These are phyloP conservation scores for Heteromyza rotundicornis DNA, from an alignment of 2,888 invertebrate species.

Conservation along the genomic window DNA sequence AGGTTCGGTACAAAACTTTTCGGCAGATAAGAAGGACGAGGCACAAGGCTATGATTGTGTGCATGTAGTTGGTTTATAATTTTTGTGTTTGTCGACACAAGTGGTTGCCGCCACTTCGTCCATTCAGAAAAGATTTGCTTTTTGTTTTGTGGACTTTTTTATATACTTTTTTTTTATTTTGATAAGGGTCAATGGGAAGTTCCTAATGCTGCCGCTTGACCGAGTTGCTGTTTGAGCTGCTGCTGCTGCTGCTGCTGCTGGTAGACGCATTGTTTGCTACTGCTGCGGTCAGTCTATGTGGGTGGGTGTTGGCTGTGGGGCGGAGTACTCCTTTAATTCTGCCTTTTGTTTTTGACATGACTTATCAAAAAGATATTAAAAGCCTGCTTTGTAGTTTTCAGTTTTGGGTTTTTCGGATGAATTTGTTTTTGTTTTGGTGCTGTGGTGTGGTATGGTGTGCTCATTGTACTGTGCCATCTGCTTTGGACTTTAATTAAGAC, in stretches of 20 bases:
- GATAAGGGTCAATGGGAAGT: conserved; percentile 39
- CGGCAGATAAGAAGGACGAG: background rate
- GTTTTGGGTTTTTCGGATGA: too few relatives aligned
- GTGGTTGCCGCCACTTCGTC: background rate
- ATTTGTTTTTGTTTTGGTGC: too few relatives aligned
- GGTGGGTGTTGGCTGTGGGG: background rate
- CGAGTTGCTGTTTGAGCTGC: background rate
- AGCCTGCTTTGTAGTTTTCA: background rate
- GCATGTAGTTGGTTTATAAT: background rate
- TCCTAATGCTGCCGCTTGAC: conserved; percentile 5
- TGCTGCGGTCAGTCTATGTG: conserved; percentile 1
- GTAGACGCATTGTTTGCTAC: background rate
- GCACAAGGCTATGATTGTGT: too few relatives aligned
- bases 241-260: background rate
- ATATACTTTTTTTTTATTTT: conserved; percentile 49
- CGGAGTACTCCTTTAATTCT: conserved; percentile 7
- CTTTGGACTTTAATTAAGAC: background rate
- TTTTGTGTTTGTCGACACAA: background rate
- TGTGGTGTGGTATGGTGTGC: background rate
- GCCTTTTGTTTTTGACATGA: conserved; percentile 34
- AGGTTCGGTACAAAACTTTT: too few relatives aligned
- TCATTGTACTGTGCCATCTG: background rate
- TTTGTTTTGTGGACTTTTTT: conserved; percentile 26
- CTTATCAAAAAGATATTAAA: conserved; percentile 36
- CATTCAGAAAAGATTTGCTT: background rate